Conservation (phyloP, 2,888 invertebrate genomes). For the Halictus quadricinctus region DNA sequence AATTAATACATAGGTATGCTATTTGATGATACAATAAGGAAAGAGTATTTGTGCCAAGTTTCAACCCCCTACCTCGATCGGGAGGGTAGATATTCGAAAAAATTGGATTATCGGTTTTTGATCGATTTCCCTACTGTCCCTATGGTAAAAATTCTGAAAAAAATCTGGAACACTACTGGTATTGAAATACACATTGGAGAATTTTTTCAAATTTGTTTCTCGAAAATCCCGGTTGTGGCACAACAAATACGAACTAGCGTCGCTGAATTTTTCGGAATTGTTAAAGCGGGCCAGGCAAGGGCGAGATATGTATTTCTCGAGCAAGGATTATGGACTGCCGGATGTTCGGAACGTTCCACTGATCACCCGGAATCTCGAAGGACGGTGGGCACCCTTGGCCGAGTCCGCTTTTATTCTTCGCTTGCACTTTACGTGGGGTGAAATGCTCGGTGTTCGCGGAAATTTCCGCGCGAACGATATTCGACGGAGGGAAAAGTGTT, state of each 20-base stretch:
- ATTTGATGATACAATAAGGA: no score
- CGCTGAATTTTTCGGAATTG: neutral
- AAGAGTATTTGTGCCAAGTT: neutral
- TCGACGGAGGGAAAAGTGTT: slow-evolving; percentile 29
- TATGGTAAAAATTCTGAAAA: neutral
- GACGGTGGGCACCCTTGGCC: neutral
- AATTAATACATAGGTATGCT: no score
- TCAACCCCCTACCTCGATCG: neutral
- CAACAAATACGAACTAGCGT: neutral
- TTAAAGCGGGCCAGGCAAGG: neutral
- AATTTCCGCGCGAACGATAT: slow-evolving; percentile 37
- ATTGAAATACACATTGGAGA: neutral
- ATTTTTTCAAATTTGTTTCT: neutral
- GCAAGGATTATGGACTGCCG: neutral
- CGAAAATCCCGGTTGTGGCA: neutral
- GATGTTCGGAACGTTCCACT: slow-evolving; percentile 15
- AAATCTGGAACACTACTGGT: neutral
- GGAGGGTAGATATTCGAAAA: neutral
- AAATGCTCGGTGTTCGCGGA: slow-evolving; percentile 43
- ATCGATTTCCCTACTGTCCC: neutral
- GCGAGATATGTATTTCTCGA: neutral
- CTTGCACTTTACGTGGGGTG: slow-evolving; percentile 24
- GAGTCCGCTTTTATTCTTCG: slow-evolving; percentile 42
- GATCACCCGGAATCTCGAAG: slow-evolving; percentile 27
- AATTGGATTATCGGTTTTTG: neutral